Percentiles rank a stretch among this genome's conserved stretches.
phyloP scores from a whole-genome alignment of 2,797 vertebrate species.

The Gobionotothen gibberifrons region DNA sequence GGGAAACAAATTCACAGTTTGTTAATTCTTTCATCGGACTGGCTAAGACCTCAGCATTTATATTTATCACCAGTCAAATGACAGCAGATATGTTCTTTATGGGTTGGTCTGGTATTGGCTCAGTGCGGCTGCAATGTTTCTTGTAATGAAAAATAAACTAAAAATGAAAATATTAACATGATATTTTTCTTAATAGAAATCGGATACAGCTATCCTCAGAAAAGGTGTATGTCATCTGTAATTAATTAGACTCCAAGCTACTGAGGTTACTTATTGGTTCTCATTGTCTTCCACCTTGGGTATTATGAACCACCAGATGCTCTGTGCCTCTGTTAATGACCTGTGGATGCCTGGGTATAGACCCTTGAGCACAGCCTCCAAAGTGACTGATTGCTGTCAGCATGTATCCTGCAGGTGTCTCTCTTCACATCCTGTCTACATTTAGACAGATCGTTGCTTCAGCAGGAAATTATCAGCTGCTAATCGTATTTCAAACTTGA shows the following conservation, averaged over 20 bases:
- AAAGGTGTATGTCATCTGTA: background rate
- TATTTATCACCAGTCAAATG: no score
- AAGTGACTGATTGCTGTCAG: constrained; percentile 31
- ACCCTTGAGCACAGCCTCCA: constrained; percentile 19
- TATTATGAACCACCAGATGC: constrained; percentile 39
- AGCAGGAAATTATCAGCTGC: background rate
- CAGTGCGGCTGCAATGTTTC: background rate
- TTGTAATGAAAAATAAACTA: background rate
- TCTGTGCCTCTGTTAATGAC: constrained; percentile 39
- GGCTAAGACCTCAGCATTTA: no score
- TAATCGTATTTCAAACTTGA: constrained; percentile 6
- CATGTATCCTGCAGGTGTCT: constrained; percentile 13
- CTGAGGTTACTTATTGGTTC: constrained; percentile 16
- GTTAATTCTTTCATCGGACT: no score
- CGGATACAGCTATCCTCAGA: background rate
- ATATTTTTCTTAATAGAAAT: background rate
- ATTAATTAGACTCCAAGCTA: constrained; percentile 3
- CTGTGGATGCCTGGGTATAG: constrained; percentile 27
- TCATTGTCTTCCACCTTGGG: constrained; percentile 23
- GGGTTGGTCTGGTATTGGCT: no score
- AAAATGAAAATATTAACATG: no score
- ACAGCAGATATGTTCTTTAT: no score
- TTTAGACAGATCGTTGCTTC: background rate
- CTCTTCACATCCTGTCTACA: background rate
- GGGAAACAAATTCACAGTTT: no score